Evolutionary conservation across 2,113 vertebrate genomes (phyloP).

Genomic region (Balaeniceps rex): DNA sequence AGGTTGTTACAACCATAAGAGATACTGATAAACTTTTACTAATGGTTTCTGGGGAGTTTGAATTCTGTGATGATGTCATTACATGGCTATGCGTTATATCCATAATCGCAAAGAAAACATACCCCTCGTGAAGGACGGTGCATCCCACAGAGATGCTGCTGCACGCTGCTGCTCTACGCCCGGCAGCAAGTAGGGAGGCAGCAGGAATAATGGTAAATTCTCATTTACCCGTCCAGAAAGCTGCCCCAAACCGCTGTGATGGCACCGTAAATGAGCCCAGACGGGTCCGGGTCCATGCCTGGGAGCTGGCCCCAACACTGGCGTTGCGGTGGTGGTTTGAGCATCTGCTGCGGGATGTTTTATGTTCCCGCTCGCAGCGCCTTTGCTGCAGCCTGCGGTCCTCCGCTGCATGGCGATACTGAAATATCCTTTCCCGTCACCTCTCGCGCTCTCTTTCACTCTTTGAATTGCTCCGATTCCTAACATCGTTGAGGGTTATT

Average conservation of each 20-base stretch:
- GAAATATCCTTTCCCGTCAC: slow-evolving; percentile 61
- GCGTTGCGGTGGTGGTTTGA: not conserved
- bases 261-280: fast-evolving
- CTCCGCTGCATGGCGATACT: slow-evolving; percentile 9
- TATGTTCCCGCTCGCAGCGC: not conserved
- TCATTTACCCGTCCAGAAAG: not conserved
- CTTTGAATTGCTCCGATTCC: slow-evolving; percentile 68
- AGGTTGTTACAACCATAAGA: not conserved
- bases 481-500: slow-evolving; percentile 72
- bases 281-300: fast-evolving
- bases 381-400: not conserved
- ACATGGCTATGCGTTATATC: not conserved
- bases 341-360: not conserved
- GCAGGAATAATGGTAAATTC: not conserved
- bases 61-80: slow-evolving; percentile 29
- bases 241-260: not conserved
- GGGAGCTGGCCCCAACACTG: fast-evolving
- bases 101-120: not conserved
- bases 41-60: slow-evolving; percentile 36
- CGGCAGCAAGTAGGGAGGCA: not conserved
- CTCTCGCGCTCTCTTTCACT: not conserved
- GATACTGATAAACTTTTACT: slow-evolving; percentile 12
- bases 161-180: not conserved
- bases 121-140: not conserved
- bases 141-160: not conserved